Evolutionary conservation across 2,113 vertebrate genomes (phyloP).

Genomic region (Rafetus swinhoei): DNA sequence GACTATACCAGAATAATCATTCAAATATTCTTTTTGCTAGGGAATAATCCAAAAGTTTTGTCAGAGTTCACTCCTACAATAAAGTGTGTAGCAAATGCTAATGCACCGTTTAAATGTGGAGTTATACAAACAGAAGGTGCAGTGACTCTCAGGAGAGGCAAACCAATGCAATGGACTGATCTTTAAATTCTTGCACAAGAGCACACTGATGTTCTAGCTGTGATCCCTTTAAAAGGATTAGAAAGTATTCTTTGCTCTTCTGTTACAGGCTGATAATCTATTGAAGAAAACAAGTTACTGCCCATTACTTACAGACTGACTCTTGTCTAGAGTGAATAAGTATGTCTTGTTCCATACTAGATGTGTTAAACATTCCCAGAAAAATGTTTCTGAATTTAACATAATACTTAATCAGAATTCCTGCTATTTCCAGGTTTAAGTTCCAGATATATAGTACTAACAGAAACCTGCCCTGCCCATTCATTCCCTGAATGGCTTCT

Average conservation of each 20-base stretch:
- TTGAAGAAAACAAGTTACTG: neutral
- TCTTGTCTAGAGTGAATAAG: neutral
- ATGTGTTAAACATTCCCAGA: neutral
- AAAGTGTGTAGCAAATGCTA: neutral
- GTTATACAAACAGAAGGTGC: neutral
- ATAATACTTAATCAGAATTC: neutral
- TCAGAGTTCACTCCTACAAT: neutral
- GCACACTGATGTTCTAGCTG: neutral
- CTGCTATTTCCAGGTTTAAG: neutral
- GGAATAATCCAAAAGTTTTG: neutral
- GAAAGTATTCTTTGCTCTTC: neutral
- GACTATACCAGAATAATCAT: neutral
- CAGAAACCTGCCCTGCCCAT: neutral
- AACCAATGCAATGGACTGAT: neutral
- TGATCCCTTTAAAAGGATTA: neutral
- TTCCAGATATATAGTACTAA: neutral
- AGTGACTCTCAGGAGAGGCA: neutral
- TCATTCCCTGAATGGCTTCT: neutral
- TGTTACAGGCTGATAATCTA: rapidly evolving
- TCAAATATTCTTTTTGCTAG: constrained; percentile 13
- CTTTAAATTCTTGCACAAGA: neutral
- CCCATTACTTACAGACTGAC: neutral
- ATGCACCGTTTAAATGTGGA: neutral
- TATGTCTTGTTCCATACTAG: neutral
- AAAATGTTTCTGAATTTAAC: neutral